Percentiles rank a stretch among this genome's conserved stretches.
These are phyloP conservation scores for Timema podura DNA, from an alignment of 2,888 invertebrate species.

Conservation along the genomic window DNA sequence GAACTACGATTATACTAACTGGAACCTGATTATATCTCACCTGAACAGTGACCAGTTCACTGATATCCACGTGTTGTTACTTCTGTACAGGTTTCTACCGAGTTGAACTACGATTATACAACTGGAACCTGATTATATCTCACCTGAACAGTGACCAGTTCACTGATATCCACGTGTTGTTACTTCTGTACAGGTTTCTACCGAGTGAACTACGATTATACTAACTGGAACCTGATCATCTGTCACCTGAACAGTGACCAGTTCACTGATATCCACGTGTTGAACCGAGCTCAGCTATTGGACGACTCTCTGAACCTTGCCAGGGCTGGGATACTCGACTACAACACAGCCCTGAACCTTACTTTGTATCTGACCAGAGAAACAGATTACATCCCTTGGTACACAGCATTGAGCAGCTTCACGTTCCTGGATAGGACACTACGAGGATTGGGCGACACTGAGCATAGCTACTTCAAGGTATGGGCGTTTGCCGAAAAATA, in stretches of 20 bases:
- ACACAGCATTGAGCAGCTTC: slow-evolving; percentile 54
- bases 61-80: too few relatives aligned
- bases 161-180: too few relatives aligned
- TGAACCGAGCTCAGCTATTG: slow-evolving; percentile 74
- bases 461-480: slow-evolving; percentile 18
- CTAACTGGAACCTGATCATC: slow-evolving; percentile 66
- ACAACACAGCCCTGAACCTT: slow-evolving; percentile 60
- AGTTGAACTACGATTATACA: too few relatives aligned
- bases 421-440: slow-evolving; percentile 39
- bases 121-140: too few relatives aligned
- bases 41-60: slow-evolving; percentile 31
- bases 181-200: slow-evolving; percentile 53
- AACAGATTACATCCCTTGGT: slow-evolving; percentile 74
- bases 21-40: too few relatives aligned
- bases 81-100: too few relatives aligned
- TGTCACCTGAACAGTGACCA: slow-evolving; percentile 54
- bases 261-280: slow-evolving; percentile 51
- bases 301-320: slow-evolving; percentile 76
- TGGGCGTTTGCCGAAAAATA: background rate
- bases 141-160: too few relatives aligned
- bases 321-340: slow-evolving; percentile 58
- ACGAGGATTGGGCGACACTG: slow-evolving; percentile 27
- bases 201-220: slow-evolving; percentile 66
- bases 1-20: too few relatives aligned
- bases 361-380: slow-evolving; percentile 65